Percentiles rank a stretch among this genome's conserved stretches.
phyloP scores from a whole-genome alignment of 2,797 vertebrate species.

The Sciurus carolinensis region DNA sequence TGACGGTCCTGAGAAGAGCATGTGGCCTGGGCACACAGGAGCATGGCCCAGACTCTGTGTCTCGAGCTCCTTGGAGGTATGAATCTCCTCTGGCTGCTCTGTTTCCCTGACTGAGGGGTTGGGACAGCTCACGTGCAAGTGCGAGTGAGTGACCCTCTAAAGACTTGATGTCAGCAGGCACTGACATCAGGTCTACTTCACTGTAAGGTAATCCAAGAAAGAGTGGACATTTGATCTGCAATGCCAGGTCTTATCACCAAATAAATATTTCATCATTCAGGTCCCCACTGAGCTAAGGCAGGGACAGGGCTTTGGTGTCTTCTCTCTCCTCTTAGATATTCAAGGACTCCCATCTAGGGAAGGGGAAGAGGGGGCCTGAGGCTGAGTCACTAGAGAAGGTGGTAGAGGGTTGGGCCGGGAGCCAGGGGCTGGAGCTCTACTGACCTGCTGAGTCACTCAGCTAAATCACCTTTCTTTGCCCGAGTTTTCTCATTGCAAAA shows the following conservation, averaged over 20 bases:
- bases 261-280: conserved; percentile 79
- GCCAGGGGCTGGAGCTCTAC: background rate
- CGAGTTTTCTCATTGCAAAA: conserved; percentile 46
- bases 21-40: background rate
- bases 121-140: background rate
- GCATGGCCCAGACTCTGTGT: accelerated
- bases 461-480: background rate
- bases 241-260: conserved; percentile 66
- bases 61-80: background rate
- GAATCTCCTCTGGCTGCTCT: background rate
- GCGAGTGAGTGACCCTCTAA: background rate
- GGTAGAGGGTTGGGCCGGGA: background rate
- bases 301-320: background rate
- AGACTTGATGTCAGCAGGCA: background rate
- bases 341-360: background rate
- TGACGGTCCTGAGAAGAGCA: background rate
- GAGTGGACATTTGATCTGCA: conserved; percentile 75
- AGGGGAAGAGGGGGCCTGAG: background rate
- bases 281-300: conserved; percentile 37
- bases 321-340: conserved; percentile 1
- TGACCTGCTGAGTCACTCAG: background rate
- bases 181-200: background rate
- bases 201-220: conserved; percentile 66
- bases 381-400: background rate
- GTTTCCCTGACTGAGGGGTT: background rate